Evolutionary conservation across 2,113 vertebrate species (phyloP).

Genomic region (Narcine bancroftii): DNA sequence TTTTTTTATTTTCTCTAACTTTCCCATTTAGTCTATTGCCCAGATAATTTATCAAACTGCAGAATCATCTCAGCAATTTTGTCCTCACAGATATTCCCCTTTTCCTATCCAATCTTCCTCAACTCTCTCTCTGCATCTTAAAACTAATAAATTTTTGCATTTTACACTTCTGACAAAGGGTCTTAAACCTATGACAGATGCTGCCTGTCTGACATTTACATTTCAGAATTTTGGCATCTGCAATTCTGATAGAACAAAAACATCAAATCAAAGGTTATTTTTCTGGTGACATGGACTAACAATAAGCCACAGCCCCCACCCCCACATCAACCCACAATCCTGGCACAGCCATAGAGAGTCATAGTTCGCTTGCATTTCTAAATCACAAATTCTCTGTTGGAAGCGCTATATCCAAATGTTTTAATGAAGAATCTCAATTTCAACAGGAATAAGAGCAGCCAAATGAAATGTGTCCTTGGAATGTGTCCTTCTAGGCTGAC

Average conservation of each 20-base stretch:
- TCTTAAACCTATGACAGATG: too few relatives aligned
- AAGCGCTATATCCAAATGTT: background rate
- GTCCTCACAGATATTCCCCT: too few relatives aligned
- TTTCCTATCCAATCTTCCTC: too few relatives aligned
- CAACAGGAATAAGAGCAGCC: background rate
- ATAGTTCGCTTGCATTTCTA: background rate
- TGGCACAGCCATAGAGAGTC: slow-evolving; percentile 2
- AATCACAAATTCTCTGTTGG: background rate
- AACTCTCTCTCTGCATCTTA: too few relatives aligned
- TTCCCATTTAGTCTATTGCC: too few relatives aligned
- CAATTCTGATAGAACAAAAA: background rate
- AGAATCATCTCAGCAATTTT: too few relatives aligned
- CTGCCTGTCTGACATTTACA: too few relatives aligned
- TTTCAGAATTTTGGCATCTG: too few relatives aligned
- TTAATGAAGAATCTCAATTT: background rate
- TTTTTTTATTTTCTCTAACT: too few relatives aligned
- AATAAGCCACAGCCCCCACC: background rate
- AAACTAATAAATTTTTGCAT: too few relatives aligned
- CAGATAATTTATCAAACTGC: too few relatives aligned
- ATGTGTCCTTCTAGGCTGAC: slow-evolving; percentile 16
- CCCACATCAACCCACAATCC: background rate
- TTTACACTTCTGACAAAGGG: too few relatives aligned
- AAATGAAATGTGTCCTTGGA: slow-evolving; percentile 25
- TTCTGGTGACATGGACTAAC: background rate
- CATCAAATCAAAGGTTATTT: background rate